phyloP scores from a whole-genome alignment of 2,113 vertebrate genomes.

The Dromiciops gliroides region DNA sequence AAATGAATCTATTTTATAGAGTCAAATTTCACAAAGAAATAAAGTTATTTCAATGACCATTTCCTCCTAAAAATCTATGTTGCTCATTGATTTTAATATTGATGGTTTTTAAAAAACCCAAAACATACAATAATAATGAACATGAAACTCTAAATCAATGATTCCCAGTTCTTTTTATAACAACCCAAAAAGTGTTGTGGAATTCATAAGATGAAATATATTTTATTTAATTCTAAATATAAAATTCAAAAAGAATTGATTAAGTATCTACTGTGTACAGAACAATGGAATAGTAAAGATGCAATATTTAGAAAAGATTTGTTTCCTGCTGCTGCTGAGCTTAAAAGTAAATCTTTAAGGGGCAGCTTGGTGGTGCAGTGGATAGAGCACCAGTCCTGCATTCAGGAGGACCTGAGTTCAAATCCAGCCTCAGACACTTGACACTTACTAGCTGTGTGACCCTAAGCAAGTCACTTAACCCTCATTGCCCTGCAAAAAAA shows the following conservation, averaged over 20 bases:
- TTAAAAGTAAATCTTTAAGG: too few relatives aligned
- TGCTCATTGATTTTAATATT: background rate
- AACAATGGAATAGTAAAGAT: too few relatives aligned
- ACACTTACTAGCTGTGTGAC: too few relatives aligned
- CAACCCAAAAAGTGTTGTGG: background rate
- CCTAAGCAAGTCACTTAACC: too few relatives aligned
- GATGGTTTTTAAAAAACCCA: background rate
- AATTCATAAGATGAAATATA: background rate
- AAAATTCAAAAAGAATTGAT: background rate
- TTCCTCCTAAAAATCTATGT: background rate
- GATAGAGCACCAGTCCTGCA: too few relatives aligned
- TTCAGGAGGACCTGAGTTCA: too few relatives aligned
- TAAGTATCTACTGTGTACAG: background rate
- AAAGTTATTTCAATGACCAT: background rate
- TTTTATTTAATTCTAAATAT: background rate
- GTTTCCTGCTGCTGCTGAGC: too few relatives aligned
- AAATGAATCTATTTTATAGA: background rate
- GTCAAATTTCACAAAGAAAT: background rate
- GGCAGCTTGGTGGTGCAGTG: too few relatives aligned
- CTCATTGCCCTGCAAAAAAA: too few relatives aligned
- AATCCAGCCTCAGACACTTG: too few relatives aligned
- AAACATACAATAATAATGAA: background rate
- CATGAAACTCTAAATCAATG: background rate
- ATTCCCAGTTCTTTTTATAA: background rate
- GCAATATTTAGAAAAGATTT: background rate